Evolutionary conservation across 2,888 invertebrate genomes (phyloP).

Genomic region (Eristalis arbustorum): DNA sequence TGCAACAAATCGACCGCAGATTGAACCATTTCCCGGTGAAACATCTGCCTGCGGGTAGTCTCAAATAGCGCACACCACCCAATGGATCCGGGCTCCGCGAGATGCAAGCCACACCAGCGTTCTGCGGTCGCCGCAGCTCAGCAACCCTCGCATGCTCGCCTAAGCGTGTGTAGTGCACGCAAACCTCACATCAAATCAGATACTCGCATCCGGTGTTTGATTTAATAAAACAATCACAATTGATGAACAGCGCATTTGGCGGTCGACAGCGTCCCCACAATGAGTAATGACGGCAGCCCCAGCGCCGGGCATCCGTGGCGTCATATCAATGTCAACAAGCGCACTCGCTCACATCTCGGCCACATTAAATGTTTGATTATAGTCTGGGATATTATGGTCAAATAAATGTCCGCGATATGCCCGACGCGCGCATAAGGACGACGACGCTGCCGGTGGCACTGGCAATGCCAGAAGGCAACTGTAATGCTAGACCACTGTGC

Average conservation of each 20-base stretch:
- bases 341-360: background rate
- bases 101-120: background rate
- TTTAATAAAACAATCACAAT: conserved; percentile 63
- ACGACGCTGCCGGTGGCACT: background rate
- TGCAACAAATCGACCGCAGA: background rate
- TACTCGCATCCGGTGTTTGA: conserved; percentile 56
- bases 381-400: conserved; percentile 62
- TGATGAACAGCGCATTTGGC: conserved; percentile 46
- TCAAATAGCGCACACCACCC: background rate
- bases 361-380: conserved; percentile 60
- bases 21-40: background rate
- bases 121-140: background rate
- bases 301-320: background rate
- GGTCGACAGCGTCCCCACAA: conserved; percentile 7
- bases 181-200: conserved; percentile 36
- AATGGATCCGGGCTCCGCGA: background rate
- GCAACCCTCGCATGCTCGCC: background rate
- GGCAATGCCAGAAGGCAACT: background rate
- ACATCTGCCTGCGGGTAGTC: background rate
- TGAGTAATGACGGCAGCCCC: conserved; percentile 10
- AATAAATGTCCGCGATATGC: conserved; percentile 63
- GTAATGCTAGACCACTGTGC: background rate
- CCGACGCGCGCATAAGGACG: conserved; percentile 1
- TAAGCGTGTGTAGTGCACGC: background rate
- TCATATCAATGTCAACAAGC: conserved; percentile 59